Evolutionary conservation across 2,888 invertebrate species (phyloP), one percentile per base, ranked within the genome.

Genomic region (Tupiocoris notatus): DNA sequence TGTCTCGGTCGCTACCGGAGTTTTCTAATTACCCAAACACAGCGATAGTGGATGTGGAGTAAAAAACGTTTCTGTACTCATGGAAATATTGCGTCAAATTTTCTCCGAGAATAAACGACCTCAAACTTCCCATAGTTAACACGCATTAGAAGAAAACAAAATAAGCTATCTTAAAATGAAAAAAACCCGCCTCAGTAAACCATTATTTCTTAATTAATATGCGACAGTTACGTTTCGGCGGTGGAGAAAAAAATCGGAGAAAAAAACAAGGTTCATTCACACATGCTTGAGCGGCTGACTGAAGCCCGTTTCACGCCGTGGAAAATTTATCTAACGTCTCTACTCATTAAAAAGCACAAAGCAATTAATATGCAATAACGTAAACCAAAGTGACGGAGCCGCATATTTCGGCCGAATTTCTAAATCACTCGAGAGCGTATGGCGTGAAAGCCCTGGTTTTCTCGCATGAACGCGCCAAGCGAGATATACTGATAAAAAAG

Each of bases 1-100:
- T 65, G 65, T 65, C 39, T 12, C 39, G 39, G 39, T 65, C 65
- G 65, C 39, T 65, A 65, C 65, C 65, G 65, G 65, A 65, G 65
- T 65, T 65, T 39, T 39, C 65, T 65, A 65, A 65, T 65, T 65
- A 65, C 65, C 39, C 39, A 12, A 39, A 39, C 39, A 3, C 6
- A 39, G 6, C 39, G 39, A 39, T 39, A 39, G 39, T 39, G 39
- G 39, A 39, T n/a, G n/a, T n/a, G n/a, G n/a, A n/a, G n/a, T 3
- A 39, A 39, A 39, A 39, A 39, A 39, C 39, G 39, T 39, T 39
- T 39, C 12, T 7, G 12, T 39, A 39, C 39, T 3, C 6, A 39
- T 39, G 39, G 39, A 39, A 39, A 39, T 7, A 39, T 39, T 39
- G 39, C 12, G 3, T 39, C 39, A 12, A 39, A 39, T 39, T 39